These are phyloP conservation scores for Syngnathus floridae DNA, from an alignment of 2,113 vertebrate species.

Conservation along the genomic window DNA sequence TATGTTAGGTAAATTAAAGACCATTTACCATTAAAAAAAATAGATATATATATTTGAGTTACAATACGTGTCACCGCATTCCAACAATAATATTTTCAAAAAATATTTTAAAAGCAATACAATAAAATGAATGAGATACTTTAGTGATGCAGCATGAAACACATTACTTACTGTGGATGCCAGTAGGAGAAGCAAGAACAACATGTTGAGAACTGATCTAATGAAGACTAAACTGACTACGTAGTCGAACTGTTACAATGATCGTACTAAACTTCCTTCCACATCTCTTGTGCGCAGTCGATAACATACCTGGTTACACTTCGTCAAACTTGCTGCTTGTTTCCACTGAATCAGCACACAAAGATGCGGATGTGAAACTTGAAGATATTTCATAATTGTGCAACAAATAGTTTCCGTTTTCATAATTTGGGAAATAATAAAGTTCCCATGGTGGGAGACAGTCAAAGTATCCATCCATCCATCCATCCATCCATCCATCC, in stretches of 20 bases:
- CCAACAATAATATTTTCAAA: neutral
- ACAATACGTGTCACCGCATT: neutral
- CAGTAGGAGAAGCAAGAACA: constrained; percentile 1
- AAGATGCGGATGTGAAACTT: constrained; percentile 1
- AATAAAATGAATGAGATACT: neutral
- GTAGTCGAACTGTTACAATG: neutral
- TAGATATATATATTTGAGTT: neutral
- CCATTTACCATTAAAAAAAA: neutral
- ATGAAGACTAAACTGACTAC: neutral
- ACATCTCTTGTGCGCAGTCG: neutral
- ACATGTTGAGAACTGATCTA: neutral
- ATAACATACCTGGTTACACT: neutral
- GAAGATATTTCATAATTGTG: neutral
- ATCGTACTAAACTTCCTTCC: neutral
- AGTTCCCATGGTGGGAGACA: neutral
- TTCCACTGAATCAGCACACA: neutral
- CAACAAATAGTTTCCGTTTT: neutral
- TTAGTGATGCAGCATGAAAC: neutral
- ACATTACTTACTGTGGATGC: neutral
- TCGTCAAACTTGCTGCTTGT: neutral
- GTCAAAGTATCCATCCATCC: too few species aligned
- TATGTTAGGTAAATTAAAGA: neutral
- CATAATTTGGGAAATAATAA: neutral
- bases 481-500: too few species aligned
- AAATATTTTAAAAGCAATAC: neutral